Conservation (phyloP, 2,797 vertebrate genomes). For the Botia almorhae region DNA sequence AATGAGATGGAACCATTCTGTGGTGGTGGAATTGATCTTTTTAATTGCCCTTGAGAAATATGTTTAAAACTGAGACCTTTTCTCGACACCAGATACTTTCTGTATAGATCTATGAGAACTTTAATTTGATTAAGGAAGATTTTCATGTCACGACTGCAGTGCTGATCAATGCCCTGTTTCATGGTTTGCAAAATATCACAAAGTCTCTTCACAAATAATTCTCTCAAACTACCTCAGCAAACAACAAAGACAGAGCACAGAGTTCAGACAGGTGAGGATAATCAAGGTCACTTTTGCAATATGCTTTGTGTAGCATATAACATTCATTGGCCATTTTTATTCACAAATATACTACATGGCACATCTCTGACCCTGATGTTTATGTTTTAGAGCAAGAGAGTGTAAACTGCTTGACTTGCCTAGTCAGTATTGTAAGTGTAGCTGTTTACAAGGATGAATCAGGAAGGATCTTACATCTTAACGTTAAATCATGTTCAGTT, state of each 20-base stretch:
- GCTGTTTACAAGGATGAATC: no score
- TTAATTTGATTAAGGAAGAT: constrained; percentile 42
- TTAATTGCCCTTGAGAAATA: constrained; percentile 60
- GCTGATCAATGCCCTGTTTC: constrained; percentile 5
- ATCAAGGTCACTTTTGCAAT: background rate
- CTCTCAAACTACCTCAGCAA: background rate
- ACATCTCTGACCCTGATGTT: no score
- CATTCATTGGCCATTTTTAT: background rate
- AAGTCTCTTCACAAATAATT: background rate
- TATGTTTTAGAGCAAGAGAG: no score
- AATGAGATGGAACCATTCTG: constrained; percentile 58
- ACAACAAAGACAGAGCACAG: background rate
- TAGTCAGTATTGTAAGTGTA: no score
- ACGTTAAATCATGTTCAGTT: no score
- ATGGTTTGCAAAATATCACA: background rate
- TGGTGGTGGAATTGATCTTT: constrained; percentile 57
- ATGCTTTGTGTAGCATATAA: background rate
- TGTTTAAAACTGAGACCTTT: constrained; percentile 46
- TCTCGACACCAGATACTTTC: constrained; percentile 36
- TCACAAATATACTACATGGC: background rate
- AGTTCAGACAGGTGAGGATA: background rate
- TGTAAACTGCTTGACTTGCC: no score
- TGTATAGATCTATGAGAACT: constrained; percentile 42
- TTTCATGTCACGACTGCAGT: constrained; percentile 13
- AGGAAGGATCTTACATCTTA: no score